These are phyloP conservation scores for Drosophila albomicans DNA, from an alignment of 1,140 invertebrate genomes.

Conservation along the genomic window DNA sequence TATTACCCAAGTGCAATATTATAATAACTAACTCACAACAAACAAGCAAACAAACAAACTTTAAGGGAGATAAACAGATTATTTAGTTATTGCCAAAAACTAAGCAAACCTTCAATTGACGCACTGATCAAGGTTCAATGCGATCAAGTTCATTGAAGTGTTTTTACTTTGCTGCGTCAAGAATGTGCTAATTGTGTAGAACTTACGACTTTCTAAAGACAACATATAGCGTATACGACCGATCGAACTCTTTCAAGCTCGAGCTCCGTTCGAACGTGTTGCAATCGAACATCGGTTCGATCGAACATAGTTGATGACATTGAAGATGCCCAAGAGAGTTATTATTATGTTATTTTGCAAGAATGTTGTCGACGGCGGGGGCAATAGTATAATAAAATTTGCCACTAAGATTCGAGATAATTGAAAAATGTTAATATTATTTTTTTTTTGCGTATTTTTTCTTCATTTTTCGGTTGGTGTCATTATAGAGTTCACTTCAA, in stretches of 20 bases:
- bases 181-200: neutral
- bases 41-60: neutral
- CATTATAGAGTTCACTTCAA: too few species aligned
- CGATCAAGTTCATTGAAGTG: neutral
- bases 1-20: conserved; percentile 12
- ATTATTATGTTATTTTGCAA: conserved; percentile 1
- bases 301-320: neutral
- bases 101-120: conserved; percentile 8
- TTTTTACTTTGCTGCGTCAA: too few species aligned
- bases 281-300: neutral
- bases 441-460: neutral
- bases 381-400: too few species aligned
- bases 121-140: conserved; percentile 3
- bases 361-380: too few species aligned
- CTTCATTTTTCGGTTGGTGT: too few species aligned
- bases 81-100: conserved; percentile 16
- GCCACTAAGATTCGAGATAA: too few species aligned
- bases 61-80: neutral
- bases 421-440: too few species aligned
- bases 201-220: conserved; percentile 4
- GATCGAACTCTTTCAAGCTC: neutral
- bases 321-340: neutral
- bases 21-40: conserved; percentile 5
- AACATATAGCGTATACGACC: neutral
- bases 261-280: neutral